These are phyloP conservation scores for Baryphthengus martii DNA, from an alignment of 2,113 vertebrate species.

Conservation along the genomic window DNA sequence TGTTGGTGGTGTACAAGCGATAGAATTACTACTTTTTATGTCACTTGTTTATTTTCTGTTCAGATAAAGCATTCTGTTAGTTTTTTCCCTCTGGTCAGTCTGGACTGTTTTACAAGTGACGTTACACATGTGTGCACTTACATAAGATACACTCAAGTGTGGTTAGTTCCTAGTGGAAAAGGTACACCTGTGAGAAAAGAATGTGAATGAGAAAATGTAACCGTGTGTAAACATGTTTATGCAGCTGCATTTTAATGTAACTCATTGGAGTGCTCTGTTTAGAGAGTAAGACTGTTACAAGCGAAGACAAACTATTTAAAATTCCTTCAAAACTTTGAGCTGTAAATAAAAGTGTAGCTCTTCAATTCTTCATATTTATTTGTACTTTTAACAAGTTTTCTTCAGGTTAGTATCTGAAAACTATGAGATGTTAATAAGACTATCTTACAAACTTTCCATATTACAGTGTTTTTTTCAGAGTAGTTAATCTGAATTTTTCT, in stretches of 20 bases:
- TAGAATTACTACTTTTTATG: constrained; percentile 30
- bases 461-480: neutral
- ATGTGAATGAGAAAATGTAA: constrained; percentile 42
- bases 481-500: neutral
- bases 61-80: constrained; percentile 31
- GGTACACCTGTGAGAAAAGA: constrained; percentile 60
- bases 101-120: constrained; percentile 46
- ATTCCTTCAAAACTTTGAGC: constrained; percentile 9
- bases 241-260: constrained; percentile 67
- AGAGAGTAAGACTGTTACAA: constrained; percentile 37
- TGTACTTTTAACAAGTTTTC: neutral
- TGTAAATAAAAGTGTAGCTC: neutral
- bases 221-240: constrained; percentile 69
- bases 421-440: neutral
- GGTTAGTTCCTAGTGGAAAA: constrained; percentile 59
- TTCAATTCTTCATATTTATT: neutral
- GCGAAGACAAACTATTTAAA: constrained; percentile 58
- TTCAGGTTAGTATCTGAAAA: neutral
- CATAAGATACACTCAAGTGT: neutral
- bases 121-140: constrained; percentile 7
- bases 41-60: constrained; percentile 38
- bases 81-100: constrained; percentile 18
- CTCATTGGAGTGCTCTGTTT: constrained; percentile 22
- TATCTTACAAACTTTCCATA: neutral
- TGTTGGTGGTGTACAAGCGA: neutral